Evolutionary conservation across 2,888 invertebrate genomes (phyloP), one percentile per base, ranked within the genome.

Genomic region (Pterostichus niger): DNA sequence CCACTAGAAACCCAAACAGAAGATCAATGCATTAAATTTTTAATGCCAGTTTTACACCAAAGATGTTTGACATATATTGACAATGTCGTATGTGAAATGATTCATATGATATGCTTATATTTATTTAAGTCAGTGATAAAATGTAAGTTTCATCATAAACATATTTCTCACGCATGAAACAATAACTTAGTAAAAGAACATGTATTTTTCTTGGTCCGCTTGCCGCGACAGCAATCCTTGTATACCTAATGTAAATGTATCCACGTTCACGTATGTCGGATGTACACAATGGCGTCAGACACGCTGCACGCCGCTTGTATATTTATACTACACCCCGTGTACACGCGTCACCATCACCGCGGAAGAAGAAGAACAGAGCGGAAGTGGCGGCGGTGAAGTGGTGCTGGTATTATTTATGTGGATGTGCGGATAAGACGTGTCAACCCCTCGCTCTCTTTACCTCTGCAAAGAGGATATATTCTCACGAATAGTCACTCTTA

Each of bases 171-270:
- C 24, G 9, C 9, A 40, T 40, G 9, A 40, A 40, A 40, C 40
- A 40, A 40, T 40, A 40, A 40, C 40, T 9, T 24, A 24, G 24
- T 24, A 24, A 24, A 24, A 40, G 6, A 6, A 49, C n/a, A n/a
- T 49, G 2, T 49, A 49, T 49, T 49, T 49, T 49, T 49, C 49
- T 13, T 24, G 11, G 44, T 44, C 13, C 6, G 2, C 0, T 13
- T 10, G 35, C 64, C 33, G 35, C 24, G 35, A 35, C 35, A 35
- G 33, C 5, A 64, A 64, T 35, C 35, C 64, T 64, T 11, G 35
- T 64, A n/a, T 35, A 64, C 35, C 64, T 64, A 64, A 64, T 33
- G 35, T 64, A 33, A 64, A 64, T 64, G 64, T 64, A 64, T 64
- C 64, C 24, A 10, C 33, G 24, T 10, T 9, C 64, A 64, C 64